Percentiles rank a stretch among this genome's conserved stretches.
Evolutionary conservation across 2,888 invertebrate species (phyloP).

Genomic region (Lysandra bellargus): DNA sequence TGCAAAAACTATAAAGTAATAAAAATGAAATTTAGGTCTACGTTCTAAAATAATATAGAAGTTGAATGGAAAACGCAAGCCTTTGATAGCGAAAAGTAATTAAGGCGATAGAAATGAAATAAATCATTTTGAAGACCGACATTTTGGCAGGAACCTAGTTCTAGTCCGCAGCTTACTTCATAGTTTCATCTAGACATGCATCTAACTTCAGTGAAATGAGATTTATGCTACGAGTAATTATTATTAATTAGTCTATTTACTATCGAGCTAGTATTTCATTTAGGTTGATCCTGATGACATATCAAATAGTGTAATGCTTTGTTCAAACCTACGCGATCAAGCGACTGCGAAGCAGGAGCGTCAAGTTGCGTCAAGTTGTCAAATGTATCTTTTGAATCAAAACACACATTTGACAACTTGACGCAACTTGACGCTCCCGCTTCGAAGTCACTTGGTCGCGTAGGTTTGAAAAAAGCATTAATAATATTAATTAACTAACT

Average conservation of each 20-base stretch:
- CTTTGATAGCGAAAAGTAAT: constrained; percentile 31
- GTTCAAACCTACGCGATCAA: no score
- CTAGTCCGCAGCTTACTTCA: not conserved
- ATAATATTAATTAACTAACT: no score
- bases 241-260: not conserved
- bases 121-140: constrained; percentile 21
- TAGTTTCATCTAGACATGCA: not conserved
- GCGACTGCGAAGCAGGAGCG: no score
- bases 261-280: not conserved
- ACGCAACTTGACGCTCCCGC: no score
- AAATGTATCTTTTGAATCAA: no score
- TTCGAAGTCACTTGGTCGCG: no score
- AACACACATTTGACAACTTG: no score
- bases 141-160: not conserved
- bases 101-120: constrained; percentile 35
- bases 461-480: no score
- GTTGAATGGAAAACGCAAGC: not conserved
- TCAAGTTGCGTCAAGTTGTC: no score
- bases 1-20: not conserved
- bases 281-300: not conserved
- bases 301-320: no score
- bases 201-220: not conserved
- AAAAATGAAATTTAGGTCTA: not conserved
- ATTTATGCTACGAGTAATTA: not conserved
- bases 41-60: not conserved